Evolutionary conservation across 2,113 vertebrate species (phyloP).

Genomic region (Mellivora capensis): DNA sequence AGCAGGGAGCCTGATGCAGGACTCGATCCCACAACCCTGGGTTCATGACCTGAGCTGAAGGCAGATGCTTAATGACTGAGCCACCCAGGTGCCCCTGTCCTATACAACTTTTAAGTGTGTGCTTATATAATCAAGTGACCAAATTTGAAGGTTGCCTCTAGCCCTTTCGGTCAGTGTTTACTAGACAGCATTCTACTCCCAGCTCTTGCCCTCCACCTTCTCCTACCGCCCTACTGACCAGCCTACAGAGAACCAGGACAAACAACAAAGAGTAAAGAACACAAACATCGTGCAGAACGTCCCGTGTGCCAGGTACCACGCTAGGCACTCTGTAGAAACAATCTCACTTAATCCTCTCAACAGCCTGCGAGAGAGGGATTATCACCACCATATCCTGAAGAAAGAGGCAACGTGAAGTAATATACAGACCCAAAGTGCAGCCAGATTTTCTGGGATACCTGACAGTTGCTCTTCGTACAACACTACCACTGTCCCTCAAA

Average conservation of each 20-base stretch:
- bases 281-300: accelerated
- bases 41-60: background rate
- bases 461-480: background rate
- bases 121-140: background rate
- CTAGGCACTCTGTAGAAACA: background rate
- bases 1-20: background rate
- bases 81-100: background rate
- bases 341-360: background rate
- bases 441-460: background rate
- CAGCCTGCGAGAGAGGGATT: background rate
- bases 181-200: background rate
- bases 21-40: background rate
- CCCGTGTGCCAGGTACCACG: accelerated
- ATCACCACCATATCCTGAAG: background rate
- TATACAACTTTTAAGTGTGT: background rate
- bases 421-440: background rate
- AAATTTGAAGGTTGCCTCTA: background rate
- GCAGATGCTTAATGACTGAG: background rate
- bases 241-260: background rate
- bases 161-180: background rate
- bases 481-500: background rate
- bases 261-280: background rate
- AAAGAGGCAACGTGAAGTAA: background rate
- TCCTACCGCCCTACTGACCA: background rate
- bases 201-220: background rate